Conservation (phyloP, 1,140 invertebrate species). For the Drosophila novamexicana region DNA sequence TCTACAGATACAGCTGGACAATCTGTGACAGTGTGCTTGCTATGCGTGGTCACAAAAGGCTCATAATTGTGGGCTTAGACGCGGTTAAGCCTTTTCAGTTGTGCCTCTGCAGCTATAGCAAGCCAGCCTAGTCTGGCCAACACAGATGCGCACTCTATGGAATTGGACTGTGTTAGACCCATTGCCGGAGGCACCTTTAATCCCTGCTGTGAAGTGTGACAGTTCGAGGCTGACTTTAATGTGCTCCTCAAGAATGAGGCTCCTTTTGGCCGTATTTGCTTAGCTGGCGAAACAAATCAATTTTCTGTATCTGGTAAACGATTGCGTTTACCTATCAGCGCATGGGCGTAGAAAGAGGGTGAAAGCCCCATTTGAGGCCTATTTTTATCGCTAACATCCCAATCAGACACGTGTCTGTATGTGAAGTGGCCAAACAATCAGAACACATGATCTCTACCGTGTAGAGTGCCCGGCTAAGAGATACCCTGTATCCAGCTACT, state of each 20-base stretch:
- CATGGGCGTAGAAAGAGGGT: neutral
- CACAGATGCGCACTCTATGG: too few species aligned
- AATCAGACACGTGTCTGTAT: constrained; percentile 8
- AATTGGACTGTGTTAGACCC: too few species aligned
- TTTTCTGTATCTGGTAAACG: constrained; percentile 6
- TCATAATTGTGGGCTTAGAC: constrained; percentile 85
- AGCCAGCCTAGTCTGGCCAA: neutral
- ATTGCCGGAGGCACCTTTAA: too few species aligned
- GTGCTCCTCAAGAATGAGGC: constrained; percentile 34
- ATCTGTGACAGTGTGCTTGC: too few species aligned
- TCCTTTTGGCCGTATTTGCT: constrained; percentile 28
- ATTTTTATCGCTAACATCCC: constrained; percentile 7
- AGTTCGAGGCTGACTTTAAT: too few species aligned
- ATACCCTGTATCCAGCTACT: neutral
- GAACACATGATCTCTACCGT: neutral
- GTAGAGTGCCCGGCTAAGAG: neutral
- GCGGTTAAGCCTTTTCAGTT: constrained; percentile 74
- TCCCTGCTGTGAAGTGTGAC: too few species aligned
- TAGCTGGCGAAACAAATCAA: constrained; percentile 5
- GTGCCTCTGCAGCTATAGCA: too few species aligned
- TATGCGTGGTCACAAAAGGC: constrained; percentile 10
- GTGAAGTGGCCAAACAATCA: constrained; percentile 5
- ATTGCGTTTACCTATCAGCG: constrained; percentile 2
- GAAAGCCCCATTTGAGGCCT: neutral
- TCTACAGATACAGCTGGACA: constrained; percentile 14